Base-by-base conservation (phyloP, 2,888 invertebrate species). In the Exephanes ischioxanthus region DNA sequence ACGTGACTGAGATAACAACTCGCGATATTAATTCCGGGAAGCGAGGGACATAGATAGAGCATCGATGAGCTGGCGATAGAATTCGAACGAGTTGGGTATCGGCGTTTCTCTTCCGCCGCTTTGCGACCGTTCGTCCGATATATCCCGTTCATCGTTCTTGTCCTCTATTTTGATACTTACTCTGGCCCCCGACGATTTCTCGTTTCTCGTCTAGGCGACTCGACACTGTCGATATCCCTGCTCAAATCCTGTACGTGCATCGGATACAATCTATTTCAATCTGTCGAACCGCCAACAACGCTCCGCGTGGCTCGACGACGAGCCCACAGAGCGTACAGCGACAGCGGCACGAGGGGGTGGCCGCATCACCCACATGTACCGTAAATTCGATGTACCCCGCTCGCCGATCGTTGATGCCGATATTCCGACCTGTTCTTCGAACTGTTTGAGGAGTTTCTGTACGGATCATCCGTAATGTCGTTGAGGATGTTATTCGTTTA, bases 251-350 rank as follows among this genome's bases (percentile, higher is more conserved):
- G 81, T 81, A 84, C 80, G 67, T 71, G 67, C 73, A 81, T 80
- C 80, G 80, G 72, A 80, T 80, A 73, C 80, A 73, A 55, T 80
- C 80, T 73, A 73, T 73, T 80, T 80, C 80, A 80, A 80, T 80
- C 80, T 67, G 55, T 80, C 80, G 72, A 72, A 72, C 80, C 73
- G 45, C 73, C 73, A 58, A 73, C 73, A 53, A 80, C 61, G 53
- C 72, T 80, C 61, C 26, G 37, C 53, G 66, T 66, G 70, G 61
- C 48, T 71, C 51, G 71, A 33, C 63, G 51, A 61, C 71, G 53
- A 61, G 45, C 41, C n/a, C 22, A 22, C 58, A 3, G 58, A 26
- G 58, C 45, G 26, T 58, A 14, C 26, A 58, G 55, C 26, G 37
- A 26, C n/a, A n/a, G 67, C n/a, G 30, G 14, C 61, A 61, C 45